These are phyloP conservation scores for Bugulina stolonifera DNA, from an alignment of 2,888 invertebrate genomes.

Conservation along the genomic window DNA sequence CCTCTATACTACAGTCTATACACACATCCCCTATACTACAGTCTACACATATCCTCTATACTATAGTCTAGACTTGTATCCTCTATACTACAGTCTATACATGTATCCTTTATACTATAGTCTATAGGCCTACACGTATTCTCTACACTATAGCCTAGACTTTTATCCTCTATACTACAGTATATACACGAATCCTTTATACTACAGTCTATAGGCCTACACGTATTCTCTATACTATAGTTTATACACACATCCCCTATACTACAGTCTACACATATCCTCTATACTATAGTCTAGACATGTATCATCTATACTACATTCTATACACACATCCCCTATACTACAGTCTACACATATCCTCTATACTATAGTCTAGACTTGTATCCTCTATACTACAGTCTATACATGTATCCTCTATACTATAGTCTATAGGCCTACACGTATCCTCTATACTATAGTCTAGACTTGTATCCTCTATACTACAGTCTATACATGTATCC, in stretches of 20 bases:
- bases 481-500: not conserved
- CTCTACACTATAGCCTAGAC: not conserved
- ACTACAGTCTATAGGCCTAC: not conserved
- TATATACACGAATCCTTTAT: not conserved
- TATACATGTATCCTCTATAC: not conserved
- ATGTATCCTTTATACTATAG: slow-evolving; percentile 21
- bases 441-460: not conserved
- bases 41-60: too few relatives aligned
- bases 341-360: not conserved
- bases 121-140: too few relatives aligned
- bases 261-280: not conserved
- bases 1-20: too few relatives aligned
- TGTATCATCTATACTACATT: too few relatives aligned
- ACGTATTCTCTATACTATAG: not conserved
- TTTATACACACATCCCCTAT: not conserved
- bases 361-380: not conserved
- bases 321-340: not conserved
- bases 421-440: not conserved
- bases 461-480: not conserved
- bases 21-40: too few relatives aligned
- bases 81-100: too few relatives aligned
- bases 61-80: too few relatives aligned
- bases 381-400: not conserved
- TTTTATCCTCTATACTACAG: not conserved
- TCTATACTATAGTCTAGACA: not conserved